A percentile compares a stretch with the other conserved stretches of the same genome.
These are phyloP conservation scores for Phania funesta DNA, from an alignment of 2,888 invertebrate genomes.

Conservation along the genomic window DNA sequence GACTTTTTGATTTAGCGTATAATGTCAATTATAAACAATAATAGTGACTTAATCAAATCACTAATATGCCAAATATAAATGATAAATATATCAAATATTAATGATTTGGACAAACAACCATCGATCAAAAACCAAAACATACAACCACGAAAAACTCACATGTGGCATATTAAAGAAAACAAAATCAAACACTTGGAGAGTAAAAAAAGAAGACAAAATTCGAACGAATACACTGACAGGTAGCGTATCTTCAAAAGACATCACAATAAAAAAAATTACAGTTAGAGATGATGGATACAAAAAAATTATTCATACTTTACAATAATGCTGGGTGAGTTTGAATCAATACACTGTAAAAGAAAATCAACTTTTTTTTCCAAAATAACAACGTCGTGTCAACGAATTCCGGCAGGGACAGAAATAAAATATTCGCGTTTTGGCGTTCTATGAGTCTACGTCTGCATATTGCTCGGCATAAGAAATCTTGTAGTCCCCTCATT, in stretches of 20 bases:
- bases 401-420: too few relatives aligned
- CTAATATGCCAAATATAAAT: constrained; percentile 65
- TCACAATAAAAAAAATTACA: constrained; percentile 46
- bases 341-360: background rate
- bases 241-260: constrained; percentile 52
- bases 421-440: too few relatives aligned
- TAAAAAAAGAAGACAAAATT: background rate
- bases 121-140: constrained; percentile 39
- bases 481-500: too few relatives aligned
- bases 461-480: too few relatives aligned
- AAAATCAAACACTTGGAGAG: background rate
- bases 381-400: too few relatives aligned
- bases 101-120: constrained; percentile 63
- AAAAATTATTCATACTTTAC: constrained; percentile 1
- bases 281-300: constrained; percentile 20
- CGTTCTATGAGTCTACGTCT: too few relatives aligned
- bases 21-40: constrained; percentile 57
- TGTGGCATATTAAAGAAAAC: constrained; percentile 37
- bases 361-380: too few relatives aligned
- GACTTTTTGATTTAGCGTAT: constrained; percentile 51
- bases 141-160: background rate
- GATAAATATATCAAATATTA: constrained; percentile 67
- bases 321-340: constrained; percentile 8
- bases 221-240: constrained; percentile 2
- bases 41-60: constrained; percentile 66